phyloP scores from a whole-genome alignment of 2,888 invertebrate genomes.

The Lacanobia wlatinum region DNA sequence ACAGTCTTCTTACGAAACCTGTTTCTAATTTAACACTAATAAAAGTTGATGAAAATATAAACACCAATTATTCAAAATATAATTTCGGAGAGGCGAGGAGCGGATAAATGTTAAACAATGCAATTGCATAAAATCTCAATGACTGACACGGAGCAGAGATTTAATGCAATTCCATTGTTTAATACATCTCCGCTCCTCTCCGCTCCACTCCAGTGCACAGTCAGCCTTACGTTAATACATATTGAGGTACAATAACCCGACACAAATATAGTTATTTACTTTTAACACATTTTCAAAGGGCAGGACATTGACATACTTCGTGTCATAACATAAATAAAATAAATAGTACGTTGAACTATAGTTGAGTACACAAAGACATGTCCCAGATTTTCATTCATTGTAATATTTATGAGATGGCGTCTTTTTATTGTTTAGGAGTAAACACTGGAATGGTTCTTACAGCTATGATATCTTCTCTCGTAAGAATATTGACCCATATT shows the following conservation, averaged over 20 bases:
- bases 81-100: no score
- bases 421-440: background rate
- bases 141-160: no score
- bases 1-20: no score
- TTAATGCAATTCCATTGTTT: no score
- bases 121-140: no score
- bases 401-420: constrained; percentile 7
- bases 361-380: constrained; percentile 22
- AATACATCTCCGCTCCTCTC: no score
- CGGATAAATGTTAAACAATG: no score
- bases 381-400: constrained; percentile 1
- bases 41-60: background rate
- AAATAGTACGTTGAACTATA: constrained; percentile 34
- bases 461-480: background rate
- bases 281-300: constrained; percentile 22
- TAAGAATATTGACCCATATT: no score
- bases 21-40: background rate
- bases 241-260: background rate
- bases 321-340: background rate
- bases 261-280: constrained; percentile 9
- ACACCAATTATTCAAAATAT: background rate
- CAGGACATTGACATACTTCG: constrained; percentile 25
- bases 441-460: background rate
- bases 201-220: no score
- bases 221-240: background rate